These are phyloP conservation scores for Trachops cirrhosus DNA, from an alignment of 2,797 vertebrate genomes.

Conservation along the genomic window DNA sequence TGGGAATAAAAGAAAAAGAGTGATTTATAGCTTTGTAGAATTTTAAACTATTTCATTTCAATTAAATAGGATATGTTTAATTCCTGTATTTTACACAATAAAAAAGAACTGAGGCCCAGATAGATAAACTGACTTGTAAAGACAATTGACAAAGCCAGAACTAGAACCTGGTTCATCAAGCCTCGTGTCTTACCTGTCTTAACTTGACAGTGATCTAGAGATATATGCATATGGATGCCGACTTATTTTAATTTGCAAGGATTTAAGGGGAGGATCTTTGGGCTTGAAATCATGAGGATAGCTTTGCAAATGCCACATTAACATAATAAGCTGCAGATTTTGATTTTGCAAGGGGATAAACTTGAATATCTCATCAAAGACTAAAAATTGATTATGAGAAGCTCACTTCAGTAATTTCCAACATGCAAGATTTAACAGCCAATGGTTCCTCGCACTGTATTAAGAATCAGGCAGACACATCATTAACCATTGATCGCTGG, in stretches of 20 bases:
- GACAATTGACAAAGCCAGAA: neutral
- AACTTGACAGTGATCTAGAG: neutral
- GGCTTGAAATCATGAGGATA: constrained; percentile 16
- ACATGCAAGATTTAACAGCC: neutral
- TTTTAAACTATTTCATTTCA: neutral
- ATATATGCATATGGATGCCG: neutral
- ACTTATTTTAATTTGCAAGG: constrained; percentile 37
- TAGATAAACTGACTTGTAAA: neutral
- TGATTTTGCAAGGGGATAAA: neutral
- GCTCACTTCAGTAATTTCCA: neutral
- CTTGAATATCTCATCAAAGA: neutral
- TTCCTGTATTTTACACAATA: neutral
- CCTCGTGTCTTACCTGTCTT: neutral
- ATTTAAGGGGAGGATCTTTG: constrained; percentile 1
- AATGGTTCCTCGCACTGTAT: neutral
- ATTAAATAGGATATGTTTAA: neutral
- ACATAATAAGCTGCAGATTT: constrained; percentile 49
- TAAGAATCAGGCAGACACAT: neutral
- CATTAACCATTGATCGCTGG: too few relatives aligned
- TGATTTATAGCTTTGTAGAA: neutral
- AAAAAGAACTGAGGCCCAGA: neutral
- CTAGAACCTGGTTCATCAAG: neutral
- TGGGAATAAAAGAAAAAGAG: neutral
- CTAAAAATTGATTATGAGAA: constrained; percentile 47
- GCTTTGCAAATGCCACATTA: constrained; percentile 56